phyloP scores from a whole-genome alignment of 2,113 vertebrate genomes.

The Fulmarus glacialis region DNA sequence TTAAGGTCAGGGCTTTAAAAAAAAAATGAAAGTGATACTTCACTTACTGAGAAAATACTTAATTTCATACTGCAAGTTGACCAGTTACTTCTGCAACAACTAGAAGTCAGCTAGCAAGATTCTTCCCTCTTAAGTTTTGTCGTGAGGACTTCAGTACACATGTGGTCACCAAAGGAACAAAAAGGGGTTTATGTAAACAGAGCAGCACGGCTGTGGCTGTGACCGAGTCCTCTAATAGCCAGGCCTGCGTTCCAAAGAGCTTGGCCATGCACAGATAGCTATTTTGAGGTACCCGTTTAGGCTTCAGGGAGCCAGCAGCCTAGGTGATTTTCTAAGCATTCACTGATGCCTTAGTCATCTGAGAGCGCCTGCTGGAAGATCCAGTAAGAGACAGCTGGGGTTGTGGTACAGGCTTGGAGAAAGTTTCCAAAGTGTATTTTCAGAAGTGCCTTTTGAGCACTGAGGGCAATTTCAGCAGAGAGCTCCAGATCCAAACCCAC shows the following conservation, averaged over 20 bases:
- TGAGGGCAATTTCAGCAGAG: neutral
- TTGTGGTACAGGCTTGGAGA: neutral
- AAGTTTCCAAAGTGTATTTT: neutral
- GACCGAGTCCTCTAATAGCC: neutral
- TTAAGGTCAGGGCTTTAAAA: neutral
- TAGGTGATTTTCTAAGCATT: neutral
- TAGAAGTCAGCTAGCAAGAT: neutral
- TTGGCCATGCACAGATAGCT: neutral
- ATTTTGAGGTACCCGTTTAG: neutral
- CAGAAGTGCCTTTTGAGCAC: neutral
- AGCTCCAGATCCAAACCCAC: neutral
- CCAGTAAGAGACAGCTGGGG: neutral
- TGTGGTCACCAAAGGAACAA: neutral
- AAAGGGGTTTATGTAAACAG: neutral
- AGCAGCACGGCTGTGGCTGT: neutral
- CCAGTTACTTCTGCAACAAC: neutral
- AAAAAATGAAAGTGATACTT: neutral
- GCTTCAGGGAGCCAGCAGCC: neutral
- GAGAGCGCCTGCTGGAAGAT: neutral
- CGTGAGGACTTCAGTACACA: neutral
- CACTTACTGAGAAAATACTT: neutral
- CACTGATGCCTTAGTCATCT: too few relatives aligned
- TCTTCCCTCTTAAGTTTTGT: neutral
- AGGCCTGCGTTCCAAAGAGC: neutral
- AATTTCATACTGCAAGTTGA: neutral